Conservation (phyloP, 1,140 invertebrate species). For the Drosophila obscura region DNA sequence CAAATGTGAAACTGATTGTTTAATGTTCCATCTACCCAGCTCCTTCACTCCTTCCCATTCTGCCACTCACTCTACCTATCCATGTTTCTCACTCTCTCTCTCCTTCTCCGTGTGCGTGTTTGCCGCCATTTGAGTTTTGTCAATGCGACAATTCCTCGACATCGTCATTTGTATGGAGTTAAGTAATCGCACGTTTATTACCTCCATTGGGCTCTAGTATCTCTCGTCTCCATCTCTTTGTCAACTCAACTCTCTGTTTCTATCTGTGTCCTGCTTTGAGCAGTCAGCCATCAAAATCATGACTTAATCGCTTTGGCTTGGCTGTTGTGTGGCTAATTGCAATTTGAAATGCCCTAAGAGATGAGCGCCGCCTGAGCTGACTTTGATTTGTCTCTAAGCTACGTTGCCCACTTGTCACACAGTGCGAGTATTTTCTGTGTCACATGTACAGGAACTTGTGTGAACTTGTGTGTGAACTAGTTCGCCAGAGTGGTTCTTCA, state of each 20-base stretch:
- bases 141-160: conserved; percentile 50
- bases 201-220: conserved; percentile 38
- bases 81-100: conserved; percentile 3
- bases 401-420: conserved; percentile 19
- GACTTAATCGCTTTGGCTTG: conserved; percentile 53
- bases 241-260: background rate
- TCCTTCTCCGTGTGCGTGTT: conserved; percentile 25
- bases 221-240: background rate
- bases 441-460: conserved; percentile 18
- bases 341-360: conserved; percentile 55
- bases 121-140: conserved; percentile 38
- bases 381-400: conserved; percentile 44
- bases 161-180: conserved; percentile 34
- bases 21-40: conserved; percentile 35
- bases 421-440: conserved; percentile 15
- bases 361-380: conserved; percentile 42
- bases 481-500: no score
- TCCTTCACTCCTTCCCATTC: conserved; percentile 2
- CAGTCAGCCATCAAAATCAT: conserved; percentile 40
- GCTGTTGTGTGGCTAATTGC: conserved; percentile 52
- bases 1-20: conserved; percentile 67
- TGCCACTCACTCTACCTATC: no score
- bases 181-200: conserved; percentile 59
- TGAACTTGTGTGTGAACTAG: conserved; percentile 4
- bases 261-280: background rate